Conservation (phyloP, 2,888 invertebrate genomes). For the Drosophila villosipedis region DNA sequence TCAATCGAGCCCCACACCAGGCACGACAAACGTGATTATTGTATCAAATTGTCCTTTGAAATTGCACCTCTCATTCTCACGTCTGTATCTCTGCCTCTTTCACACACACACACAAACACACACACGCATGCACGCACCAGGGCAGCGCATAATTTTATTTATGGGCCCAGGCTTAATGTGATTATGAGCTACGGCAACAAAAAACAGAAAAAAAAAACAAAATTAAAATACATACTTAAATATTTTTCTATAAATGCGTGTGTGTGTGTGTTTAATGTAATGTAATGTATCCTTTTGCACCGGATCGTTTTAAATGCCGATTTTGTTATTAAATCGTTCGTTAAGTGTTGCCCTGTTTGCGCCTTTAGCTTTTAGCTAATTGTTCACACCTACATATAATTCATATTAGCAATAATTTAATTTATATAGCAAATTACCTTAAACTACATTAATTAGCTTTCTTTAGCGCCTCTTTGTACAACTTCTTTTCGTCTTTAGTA, state of each 20-base stretch:
- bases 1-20: conserved; percentile 71
- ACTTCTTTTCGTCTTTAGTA: neutral
- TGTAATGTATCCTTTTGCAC: conserved; percentile 31
- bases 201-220: too few relatives aligned
- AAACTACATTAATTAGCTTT: conserved; percentile 6
- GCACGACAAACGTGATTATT: conserved; percentile 77
- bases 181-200: conserved; percentile 52
- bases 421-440: conserved; percentile 2
- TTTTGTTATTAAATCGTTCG: conserved; percentile 35
- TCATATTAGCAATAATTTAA: conserved; percentile 17
- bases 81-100: neutral
- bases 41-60: conserved; percentile 78
- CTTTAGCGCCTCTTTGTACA: neutral
- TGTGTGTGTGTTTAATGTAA: neutral
- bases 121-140: conserved; percentile 4
- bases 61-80: conserved; percentile 36
- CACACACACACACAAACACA: neutral
- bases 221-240: conserved; percentile 13
- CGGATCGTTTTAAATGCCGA: conserved; percentile 43
- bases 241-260: conserved; percentile 3
- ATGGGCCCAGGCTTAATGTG: conserved; percentile 65
- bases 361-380: conserved; percentile 44
- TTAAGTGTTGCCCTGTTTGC: conserved; percentile 36
- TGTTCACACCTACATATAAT: conserved; percentile 5
- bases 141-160: conserved; percentile 66